Percentiles rank a stretch among this genome's conserved stretches.
Conservation (phyloP, 2,113 vertebrate species). For the Anarhynchus alexandrinus region DNA sequence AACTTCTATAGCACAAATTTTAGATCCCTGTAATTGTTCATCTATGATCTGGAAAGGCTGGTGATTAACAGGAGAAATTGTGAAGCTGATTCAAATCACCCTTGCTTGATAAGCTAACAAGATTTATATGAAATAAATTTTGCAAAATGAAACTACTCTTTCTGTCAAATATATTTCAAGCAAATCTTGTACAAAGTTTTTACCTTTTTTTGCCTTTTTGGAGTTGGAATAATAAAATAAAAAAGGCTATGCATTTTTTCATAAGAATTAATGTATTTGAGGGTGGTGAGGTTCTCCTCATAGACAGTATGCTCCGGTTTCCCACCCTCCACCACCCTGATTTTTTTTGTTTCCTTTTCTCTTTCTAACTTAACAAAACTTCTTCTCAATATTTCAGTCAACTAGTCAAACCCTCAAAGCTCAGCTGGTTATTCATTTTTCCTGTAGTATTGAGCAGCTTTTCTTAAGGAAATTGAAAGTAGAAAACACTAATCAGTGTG, state of each 20-base stretch:
- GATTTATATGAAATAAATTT: background rate
- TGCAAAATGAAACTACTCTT: background rate
- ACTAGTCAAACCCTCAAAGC: background rate
- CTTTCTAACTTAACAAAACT: background rate
- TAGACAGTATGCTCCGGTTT: background rate
- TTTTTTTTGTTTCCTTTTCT: background rate
- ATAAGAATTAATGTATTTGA: background rate
- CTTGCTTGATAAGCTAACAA: background rate
- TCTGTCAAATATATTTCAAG: background rate
- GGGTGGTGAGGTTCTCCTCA: rapidly evolving
- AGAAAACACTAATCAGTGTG: background rate
- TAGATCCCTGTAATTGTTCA: background rate
- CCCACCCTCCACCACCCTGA: background rate
- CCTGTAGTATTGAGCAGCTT: background rate
- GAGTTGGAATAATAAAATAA: background rate
- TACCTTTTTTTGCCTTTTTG: background rate
- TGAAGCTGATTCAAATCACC: background rate
- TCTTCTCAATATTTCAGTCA: background rate
- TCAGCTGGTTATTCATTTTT: background rate
- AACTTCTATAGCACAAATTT: background rate
- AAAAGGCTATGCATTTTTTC: background rate
- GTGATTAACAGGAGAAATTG: background rate
- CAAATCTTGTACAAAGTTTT: background rate
- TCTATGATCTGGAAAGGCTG: background rate
- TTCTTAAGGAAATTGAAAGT: background rate